Percentiles rank a stretch among this genome's conserved stretches.
These are phyloP conservation scores for Leptopilina syphax DNA, from an alignment of 2,888 invertebrate species.

Conservation along the genomic window DNA sequence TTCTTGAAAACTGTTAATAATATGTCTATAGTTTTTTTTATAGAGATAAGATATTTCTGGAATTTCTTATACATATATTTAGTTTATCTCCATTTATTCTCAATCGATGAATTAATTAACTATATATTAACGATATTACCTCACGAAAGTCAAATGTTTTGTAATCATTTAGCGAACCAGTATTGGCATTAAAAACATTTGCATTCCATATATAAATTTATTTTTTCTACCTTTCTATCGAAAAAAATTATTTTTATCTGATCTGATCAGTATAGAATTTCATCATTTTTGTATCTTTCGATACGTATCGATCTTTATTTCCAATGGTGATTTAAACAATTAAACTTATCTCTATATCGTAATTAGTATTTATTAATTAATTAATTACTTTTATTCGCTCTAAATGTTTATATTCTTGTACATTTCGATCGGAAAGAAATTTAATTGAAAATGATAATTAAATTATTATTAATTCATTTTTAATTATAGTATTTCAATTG, in stretches of 20 bases:
- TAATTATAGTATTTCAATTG: too few relatives aligned
- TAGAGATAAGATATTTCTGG: conserved; percentile 12
- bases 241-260: background rate
- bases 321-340: too few relatives aligned
- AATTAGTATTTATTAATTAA: too few relatives aligned
- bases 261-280: conserved; percentile 1
- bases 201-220: conserved; percentile 8
- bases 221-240: background rate
- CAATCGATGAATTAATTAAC: conserved; percentile 23
- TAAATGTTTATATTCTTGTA: too few relatives aligned
- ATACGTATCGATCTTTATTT: background rate
- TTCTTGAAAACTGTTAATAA: conserved; percentile 2
- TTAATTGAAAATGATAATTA: too few relatives aligned
- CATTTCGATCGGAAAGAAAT: too few relatives aligned
- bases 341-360: too few relatives aligned
- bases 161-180: conserved; percentile 11
- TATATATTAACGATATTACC: conserved; percentile 4
- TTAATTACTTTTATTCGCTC: too few relatives aligned
- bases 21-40: background rate
- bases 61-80: background rate
- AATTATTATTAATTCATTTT: too few relatives aligned
- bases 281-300: background rate
- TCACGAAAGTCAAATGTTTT: conserved; percentile 14
- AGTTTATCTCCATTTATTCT: background rate
- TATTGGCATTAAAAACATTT: conserved; percentile 3